Conservation (phyloP, 2,113 vertebrate species). For the Cephalopterus ornatus region DNA sequence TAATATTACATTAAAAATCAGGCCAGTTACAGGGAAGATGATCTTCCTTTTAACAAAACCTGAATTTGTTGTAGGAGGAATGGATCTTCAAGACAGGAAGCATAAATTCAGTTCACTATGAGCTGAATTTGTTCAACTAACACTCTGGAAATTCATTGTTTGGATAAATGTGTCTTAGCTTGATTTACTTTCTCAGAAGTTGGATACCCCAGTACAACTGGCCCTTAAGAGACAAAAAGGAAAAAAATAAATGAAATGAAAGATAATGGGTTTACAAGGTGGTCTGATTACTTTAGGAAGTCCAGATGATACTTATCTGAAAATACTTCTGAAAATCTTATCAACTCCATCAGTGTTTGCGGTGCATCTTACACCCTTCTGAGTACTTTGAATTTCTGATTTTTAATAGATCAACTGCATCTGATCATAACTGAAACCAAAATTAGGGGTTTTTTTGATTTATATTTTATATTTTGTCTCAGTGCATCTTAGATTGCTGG, state of each 20-base stretch:
- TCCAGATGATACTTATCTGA: not conserved
- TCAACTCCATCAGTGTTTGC: not conserved
- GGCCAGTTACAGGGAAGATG: not conserved
- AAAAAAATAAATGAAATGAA: not conserved
- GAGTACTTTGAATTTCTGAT: not conserved
- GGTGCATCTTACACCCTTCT: not conserved
- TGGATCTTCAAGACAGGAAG: not conserved
- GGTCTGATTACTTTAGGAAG: not conserved
- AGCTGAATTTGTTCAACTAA: not conserved
- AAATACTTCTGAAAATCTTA: not conserved
- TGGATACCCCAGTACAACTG: not conserved
- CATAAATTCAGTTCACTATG: not conserved
- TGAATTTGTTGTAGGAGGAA: not conserved
- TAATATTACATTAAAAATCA: not conserved
- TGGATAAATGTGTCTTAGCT: not conserved
- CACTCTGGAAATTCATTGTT: not conserved
- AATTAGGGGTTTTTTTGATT: not conserved
- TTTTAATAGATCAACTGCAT: not conserved
- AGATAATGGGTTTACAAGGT: rapidly evolving
- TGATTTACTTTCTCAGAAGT: not conserved
- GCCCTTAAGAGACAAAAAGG: not conserved
- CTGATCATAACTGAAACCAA: not conserved
- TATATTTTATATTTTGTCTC: not conserved
- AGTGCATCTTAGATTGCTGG: not conserved
- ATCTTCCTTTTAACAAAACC: not conserved